Conservation (phyloP, 1,140 invertebrate species). For the Aphis craccivora region DNA sequence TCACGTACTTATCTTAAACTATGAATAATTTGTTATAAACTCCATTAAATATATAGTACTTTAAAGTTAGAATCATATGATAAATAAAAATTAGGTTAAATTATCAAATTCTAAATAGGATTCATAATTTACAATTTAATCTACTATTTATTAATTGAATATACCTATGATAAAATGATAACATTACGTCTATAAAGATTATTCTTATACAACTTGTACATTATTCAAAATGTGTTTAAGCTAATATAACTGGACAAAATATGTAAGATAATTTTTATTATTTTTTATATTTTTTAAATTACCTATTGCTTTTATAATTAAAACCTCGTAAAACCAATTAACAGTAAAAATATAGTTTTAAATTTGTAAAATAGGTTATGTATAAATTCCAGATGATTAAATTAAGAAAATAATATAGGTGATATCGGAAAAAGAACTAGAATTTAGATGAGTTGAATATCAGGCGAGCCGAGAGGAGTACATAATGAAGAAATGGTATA, state of each 20-base stretch:
- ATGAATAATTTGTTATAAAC: neutral
- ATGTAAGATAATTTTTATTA: neutral
- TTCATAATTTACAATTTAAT: neutral
- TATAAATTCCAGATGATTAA: neutral
- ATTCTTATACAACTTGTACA: neutral
- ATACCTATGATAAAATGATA: neutral
- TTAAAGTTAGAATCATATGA: too few relatives aligned
- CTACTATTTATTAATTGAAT: neutral
- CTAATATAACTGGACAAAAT: neutral
- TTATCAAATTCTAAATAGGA: neutral
- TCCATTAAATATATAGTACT: too few relatives aligned
- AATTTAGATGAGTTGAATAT: neutral
- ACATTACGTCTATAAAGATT: neutral
- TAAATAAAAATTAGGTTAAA: neutral
- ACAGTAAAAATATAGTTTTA: neutral
- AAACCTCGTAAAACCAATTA: neutral
- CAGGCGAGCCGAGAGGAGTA: neutral
- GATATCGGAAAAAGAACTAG: neutral
- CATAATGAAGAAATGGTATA: neutral
- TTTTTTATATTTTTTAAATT: neutral
- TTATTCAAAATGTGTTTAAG: neutral
- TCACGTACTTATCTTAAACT: neutral
- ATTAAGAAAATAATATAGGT: neutral
- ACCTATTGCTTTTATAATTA: neutral
- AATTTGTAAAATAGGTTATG: neutral